Base-by-base conservation (phyloP, 1,140 invertebrate genomes). In the Sycophila sp. region DNA sequence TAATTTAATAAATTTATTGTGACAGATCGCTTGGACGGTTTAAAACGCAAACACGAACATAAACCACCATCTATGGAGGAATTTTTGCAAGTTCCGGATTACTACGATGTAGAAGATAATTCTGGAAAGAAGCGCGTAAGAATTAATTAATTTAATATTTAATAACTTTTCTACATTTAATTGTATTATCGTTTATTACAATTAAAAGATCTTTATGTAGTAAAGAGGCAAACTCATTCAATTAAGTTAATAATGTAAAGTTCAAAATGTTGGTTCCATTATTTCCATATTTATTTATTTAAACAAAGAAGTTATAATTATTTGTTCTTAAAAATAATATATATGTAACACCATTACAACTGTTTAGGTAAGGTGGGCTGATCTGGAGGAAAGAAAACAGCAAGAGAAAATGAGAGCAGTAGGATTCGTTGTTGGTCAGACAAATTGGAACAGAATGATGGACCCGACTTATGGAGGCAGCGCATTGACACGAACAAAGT, bases 311-410 rank as follows among this genome's bases (percentile, higher is more conserved):
- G 13, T 49, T 49, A 49, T 24, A 49, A 42, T 24, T 49, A 24
- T 49, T 24, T 24, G 22, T 49, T 49, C 13, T 24, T 49, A 8
- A 1, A 6, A 30, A 6, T 34, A 55, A 1, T 55, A n/a, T n/a
- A 32, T 32, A 17, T 34, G 1, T 55, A n/a, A n/a, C n/a, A n/a
- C n/a, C n/a, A n/a, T n/a, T n/a, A n/a, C n/a, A n/a, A n/a, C n/a
- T n/a, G n/a, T n/a, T n/a, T 82, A 98, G 96, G 96, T 98, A 72
- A 91, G 96, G 67, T 98, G 96, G 96, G 96, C 96, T n/a, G 96
- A 98, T 87, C 89, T 98, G 76, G 96, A 98, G 88, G 96, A 98
- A 85, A 89, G 92, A 77, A 93, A 93, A 75, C 85, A 94, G 75
- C 96, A 97, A 85, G 92, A 95, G 78, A 94, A 95, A 85, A 93